phyloP scores from a whole-genome alignment of 2,888 invertebrate genomes.

The Meghimatium bilineatum region DNA sequence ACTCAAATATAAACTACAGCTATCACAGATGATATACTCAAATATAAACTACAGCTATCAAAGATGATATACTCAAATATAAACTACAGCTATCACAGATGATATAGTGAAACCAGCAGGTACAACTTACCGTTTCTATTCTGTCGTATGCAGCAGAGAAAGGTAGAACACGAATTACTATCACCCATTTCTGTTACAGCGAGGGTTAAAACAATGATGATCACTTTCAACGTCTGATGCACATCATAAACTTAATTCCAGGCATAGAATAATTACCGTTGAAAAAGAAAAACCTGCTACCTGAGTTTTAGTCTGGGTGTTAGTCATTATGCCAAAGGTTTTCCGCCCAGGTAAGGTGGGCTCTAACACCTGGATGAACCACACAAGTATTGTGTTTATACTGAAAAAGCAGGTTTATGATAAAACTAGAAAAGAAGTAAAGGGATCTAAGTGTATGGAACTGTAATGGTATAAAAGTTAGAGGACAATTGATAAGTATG shows the following conservation, averaged over 20 bases:
- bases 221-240: too few species aligned
- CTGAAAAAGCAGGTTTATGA: neutral
- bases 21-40: too few species aligned
- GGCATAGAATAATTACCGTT: too few species aligned
- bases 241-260: too few species aligned
- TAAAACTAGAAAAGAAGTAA: neutral
- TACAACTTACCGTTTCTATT: neutral
- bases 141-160: constrained; percentile 22
- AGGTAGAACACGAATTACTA: neutral
- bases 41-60: too few species aligned
- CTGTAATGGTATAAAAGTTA: too few species aligned
- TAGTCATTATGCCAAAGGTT: neutral
- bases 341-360: neutral
- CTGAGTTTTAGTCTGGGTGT: neutral
- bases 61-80: too few species aligned
- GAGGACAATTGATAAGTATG: too few species aligned
- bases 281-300: too few species aligned
- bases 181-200: neutral
- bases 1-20: too few species aligned
- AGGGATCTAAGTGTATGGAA: neutral
- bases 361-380: neutral
- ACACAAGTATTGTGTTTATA: neutral
- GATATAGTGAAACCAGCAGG: neutral
- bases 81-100: neutral
- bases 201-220: too few species aligned